Base-by-base conservation (phyloP, 1,140 invertebrate species). In the Micrasema minimum region DNA sequence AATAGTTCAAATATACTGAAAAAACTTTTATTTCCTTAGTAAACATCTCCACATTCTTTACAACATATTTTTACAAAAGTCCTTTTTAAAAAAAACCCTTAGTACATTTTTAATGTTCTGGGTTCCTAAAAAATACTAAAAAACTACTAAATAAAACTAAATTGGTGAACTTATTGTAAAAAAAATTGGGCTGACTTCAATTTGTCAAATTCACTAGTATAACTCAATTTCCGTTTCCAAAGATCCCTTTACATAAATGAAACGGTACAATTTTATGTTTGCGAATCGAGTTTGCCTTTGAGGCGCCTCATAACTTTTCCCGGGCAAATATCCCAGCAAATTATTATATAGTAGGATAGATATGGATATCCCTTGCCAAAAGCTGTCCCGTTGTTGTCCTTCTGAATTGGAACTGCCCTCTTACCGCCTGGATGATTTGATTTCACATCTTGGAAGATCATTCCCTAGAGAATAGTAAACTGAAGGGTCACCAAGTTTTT, bases 341-440 rank as follows among this genome's bases (percentile, higher is more conserved):
- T 35, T 57, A 35, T 37, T 57, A 35, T 35, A 57, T 57, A 18
- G 26, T n/a, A 35, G 26, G 53, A 7, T 57, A 35, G n/a, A n/a
- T 57, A 14, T 37, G 5, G 14, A 37, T n/a, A n/a, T 35, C 14
- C 26, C 23, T 37, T 35, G 35, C 16, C 23, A 18, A 57, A 16
- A 26, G 23, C 26, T 55, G 51, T 57, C 53, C n/a, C 10, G 53
- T 57, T 57, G 31, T 57, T 57, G 53, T 57, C 53, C 51, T 31
- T 35, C 37, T 35, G 53, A 57, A 57, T 57, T 57, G 53, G 31
- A 57, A 16, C 23, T 37, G 53, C 26, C 23, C 53, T 23, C 53
- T 22, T 38, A 31, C 31, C 53, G 53, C 53, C 53, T 37, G n/a
- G n/a, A 23, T 65, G 61, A 65, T 65, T 65, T 65, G 61, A 65